Evolutionary conservation across 2,888 invertebrate species (phyloP).

Genomic region (Tortricodes alternella): DNA sequence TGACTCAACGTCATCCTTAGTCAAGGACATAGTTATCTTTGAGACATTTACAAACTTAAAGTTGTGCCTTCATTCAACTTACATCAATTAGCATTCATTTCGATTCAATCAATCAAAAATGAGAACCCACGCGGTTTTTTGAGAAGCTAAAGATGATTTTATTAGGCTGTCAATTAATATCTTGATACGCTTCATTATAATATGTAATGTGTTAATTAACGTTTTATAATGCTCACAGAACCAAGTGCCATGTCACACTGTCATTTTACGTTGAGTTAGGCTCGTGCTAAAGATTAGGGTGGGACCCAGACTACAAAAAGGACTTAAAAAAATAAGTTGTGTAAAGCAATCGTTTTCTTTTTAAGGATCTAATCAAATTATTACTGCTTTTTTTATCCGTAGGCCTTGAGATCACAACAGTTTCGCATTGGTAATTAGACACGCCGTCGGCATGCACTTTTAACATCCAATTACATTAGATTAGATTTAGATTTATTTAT

Average conservation of each 20-base stretch:
- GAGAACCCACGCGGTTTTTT: slow-evolving; percentile 36
- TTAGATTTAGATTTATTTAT: too few relatives aligned
- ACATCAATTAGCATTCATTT: slow-evolving; percentile 7
- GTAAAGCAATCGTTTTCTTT: not conserved
- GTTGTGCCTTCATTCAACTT: slow-evolving; percentile 11
- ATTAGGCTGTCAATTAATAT: slow-evolving; percentile 51
- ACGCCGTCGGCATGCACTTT: too few relatives aligned
- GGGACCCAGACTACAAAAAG: slow-evolving; percentile 3
- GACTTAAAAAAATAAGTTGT: not conserved
- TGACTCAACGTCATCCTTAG: not conserved
- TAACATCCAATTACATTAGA: too few relatives aligned
- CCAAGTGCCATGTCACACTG: slow-evolving; percentile 47
- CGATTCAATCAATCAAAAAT: slow-evolving; percentile 25
- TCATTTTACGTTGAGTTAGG: slow-evolving; percentile 42
- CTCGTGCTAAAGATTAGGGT: slow-evolving; percentile 41
- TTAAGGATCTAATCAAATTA: not conserved
- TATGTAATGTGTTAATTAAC: slow-evolving; percentile 53
- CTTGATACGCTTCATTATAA: slow-evolving; percentile 50
- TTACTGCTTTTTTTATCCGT: too few relatives aligned
- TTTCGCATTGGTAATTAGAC: too few relatives aligned
- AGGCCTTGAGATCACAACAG: too few relatives aligned
- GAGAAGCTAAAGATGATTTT: slow-evolving; percentile 38
- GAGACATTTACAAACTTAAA: slow-evolving; percentile 7
- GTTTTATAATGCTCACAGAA: slow-evolving; percentile 47
- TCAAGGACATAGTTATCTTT: not conserved